These are phyloP conservation scores for Abrostola tripartita DNA, from an alignment of 2,888 invertebrate species.

Conservation along the genomic window DNA sequence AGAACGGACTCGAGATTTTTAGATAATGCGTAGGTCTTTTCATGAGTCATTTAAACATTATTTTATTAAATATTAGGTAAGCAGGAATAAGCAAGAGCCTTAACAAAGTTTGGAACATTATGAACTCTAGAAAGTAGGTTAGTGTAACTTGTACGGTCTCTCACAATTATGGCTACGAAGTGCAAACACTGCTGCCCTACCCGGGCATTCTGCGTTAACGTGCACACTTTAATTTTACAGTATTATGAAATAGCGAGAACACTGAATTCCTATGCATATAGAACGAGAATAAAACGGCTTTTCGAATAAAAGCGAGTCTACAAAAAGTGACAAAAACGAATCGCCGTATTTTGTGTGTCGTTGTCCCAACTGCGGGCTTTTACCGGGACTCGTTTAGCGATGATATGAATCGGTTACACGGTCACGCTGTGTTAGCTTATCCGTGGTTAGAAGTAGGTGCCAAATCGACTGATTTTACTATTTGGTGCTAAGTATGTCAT, in stretches of 20 bases:
- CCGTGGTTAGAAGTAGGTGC: neutral
- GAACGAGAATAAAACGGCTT: conserved; percentile 38
- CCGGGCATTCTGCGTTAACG: conserved; percentile 8
- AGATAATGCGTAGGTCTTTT: too few species aligned
- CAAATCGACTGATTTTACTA: too few species aligned
- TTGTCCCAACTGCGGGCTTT: conserved; percentile 31
- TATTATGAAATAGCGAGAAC: conserved; percentile 40
- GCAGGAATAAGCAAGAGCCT: conserved; percentile 4
- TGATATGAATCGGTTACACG: conserved; percentile 22
- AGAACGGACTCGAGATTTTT: too few species aligned
- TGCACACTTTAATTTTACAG: conserved; percentile 34
- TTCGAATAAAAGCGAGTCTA: conserved; percentile 37
- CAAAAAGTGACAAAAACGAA: conserved; percentile 28
- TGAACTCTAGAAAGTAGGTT: conserved; percentile 18
- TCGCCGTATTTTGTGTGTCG: conserved; percentile 34
- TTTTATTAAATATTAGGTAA: neutral
- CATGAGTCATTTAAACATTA: neutral
- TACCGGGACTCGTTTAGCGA: conserved; percentile 13
- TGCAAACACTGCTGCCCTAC: conserved; percentile 36
- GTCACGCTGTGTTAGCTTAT: conserved; percentile 27
- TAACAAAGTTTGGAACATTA: conserved; percentile 5
- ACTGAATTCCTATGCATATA: conserved; percentile 42
- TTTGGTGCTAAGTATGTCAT: too few species aligned
- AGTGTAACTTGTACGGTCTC: conserved; percentile 7
- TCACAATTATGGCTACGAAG: conserved; percentile 30